Percentiles rank a stretch among this genome's conserved stretches.
phyloP scores from a whole-genome alignment of 2,113 vertebrate species.

The Cygnus buccinator region DNA sequence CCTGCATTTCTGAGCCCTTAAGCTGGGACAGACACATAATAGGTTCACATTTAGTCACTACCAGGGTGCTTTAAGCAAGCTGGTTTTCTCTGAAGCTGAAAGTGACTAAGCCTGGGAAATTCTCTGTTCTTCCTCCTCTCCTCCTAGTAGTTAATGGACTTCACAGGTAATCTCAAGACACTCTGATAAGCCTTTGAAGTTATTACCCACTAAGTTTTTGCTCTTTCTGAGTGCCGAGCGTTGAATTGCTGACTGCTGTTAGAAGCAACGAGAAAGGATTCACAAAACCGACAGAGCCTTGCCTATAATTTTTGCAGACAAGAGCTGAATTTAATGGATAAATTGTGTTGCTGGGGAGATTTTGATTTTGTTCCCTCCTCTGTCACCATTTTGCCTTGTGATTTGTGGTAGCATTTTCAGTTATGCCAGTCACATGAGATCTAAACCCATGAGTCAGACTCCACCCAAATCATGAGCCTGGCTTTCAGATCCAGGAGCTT shows the following conservation, averaged over 20 bases:
- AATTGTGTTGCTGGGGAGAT: constrained; percentile 44
- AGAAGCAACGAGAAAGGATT: background rate
- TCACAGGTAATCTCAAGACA: background rate
- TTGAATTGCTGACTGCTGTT: constrained; percentile 3
- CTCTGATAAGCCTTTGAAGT: constrained; percentile 23
- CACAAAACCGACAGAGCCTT: background rate
- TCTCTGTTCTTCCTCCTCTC: constrained; percentile 10
- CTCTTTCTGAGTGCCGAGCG: background rate
- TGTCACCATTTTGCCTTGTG: constrained; percentile 64
- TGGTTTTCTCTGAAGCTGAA: constrained; percentile 22
- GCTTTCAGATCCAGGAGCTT: constrained; percentile 44
- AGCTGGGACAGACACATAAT: background rate
- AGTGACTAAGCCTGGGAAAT: constrained; percentile 15
- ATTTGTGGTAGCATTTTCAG: constrained; percentile 53
- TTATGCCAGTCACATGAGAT: constrained; percentile 61
- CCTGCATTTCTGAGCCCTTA: background rate
- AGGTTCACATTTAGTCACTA: background rate
- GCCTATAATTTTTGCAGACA: constrained; percentile 30
- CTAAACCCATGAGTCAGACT: constrained; percentile 51
- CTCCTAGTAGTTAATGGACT: constrained; percentile 23
- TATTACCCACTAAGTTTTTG: background rate
- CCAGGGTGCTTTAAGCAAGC: background rate
- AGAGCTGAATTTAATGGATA: constrained; percentile 21
- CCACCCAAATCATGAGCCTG: constrained; percentile 57
- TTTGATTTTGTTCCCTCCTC: constrained; percentile 34